Evolutionary conservation across 2,113 vertebrate species (phyloP).

Genomic region (Balaenoptera acutorostrata): DNA sequence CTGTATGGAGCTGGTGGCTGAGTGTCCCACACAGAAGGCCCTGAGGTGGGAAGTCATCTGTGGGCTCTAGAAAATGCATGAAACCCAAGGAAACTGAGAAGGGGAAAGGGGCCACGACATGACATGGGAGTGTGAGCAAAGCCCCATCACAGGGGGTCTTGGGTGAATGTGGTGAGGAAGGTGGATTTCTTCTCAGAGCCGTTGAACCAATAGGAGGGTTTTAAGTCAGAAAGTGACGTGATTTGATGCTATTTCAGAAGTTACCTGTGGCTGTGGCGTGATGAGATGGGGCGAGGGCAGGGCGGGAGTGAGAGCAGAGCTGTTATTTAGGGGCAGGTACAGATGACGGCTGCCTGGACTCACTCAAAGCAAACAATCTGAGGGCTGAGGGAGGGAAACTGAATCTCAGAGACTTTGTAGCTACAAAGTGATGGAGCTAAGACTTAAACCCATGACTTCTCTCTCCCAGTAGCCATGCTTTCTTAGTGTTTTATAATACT

Average conservation of each 20-base stretch:
- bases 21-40: background rate
- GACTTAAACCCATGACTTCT: background rate
- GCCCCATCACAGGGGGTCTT: background rate
- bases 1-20: background rate
- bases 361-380: background rate
- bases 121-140: background rate
- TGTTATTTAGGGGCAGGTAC: background rate
- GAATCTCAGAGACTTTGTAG: background rate
- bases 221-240: background rate
- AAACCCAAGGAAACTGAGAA: background rate
- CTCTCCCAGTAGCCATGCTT: background rate
- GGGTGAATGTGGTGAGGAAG: background rate
- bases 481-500: background rate
- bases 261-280: background rate
- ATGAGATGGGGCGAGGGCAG: background rate
- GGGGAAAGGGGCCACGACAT: fast-evolving
- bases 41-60: background rate
- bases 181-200: background rate
- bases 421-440: background rate
- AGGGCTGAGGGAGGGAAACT: background rate
- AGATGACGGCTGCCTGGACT: background rate
- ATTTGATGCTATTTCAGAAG: background rate
- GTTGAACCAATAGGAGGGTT: background rate
- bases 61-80: background rate
- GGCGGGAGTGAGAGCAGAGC: background rate